phyloP scores from a whole-genome alignment of 1,140 invertebrate species.

The Mamestra configurata region DNA sequence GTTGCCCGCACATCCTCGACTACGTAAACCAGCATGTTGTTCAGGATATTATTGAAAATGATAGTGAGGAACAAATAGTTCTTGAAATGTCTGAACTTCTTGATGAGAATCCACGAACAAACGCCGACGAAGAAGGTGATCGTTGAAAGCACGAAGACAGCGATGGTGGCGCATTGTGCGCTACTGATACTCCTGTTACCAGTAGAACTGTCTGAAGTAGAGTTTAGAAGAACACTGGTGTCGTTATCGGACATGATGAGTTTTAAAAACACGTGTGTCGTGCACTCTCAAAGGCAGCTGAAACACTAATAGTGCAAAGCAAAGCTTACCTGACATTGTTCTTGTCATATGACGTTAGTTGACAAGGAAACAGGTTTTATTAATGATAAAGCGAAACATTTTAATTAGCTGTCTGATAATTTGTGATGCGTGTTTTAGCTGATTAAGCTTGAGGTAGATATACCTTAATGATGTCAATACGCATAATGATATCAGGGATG shows the following conservation, averaged over 20 bases:
- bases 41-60: neutral
- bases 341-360: too few species aligned
- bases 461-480: too few species aligned
- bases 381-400: too few species aligned
- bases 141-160: neutral
- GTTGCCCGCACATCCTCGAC: neutral
- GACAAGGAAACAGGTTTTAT: too few species aligned
- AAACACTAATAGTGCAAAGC: neutral
- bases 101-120: neutral
- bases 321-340: too few species aligned
- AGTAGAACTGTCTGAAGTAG: neutral
- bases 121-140: conserved; percentile 13
- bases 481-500: too few species aligned
- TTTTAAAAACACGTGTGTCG: neutral
- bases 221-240: neutral
- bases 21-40: neutral
- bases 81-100: conserved; percentile 5
- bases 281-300: neutral
- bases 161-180: neutral
- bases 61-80: conserved; percentile 27
- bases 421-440: too few species aligned
- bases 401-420: too few species aligned
- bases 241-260: neutral
- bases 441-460: too few species aligned
- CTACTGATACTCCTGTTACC: too few species aligned